Evolutionary conservation across 1,140 invertebrate species (phyloP).

Genomic region (Mercenaria mercenaria): DNA sequence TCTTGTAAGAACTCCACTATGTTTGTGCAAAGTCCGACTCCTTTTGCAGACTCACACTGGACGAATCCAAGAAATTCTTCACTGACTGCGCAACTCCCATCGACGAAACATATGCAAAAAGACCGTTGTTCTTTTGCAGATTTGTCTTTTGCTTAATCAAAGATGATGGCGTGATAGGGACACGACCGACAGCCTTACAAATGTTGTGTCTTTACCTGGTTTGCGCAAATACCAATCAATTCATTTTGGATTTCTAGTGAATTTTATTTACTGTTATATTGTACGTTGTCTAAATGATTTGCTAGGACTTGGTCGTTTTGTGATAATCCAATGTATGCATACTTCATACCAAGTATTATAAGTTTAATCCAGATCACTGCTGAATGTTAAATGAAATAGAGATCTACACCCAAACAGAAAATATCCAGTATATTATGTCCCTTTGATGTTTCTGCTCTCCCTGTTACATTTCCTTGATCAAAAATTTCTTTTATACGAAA

Average conservation of each 20-base stretch:
- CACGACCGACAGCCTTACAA: slow-evolving; percentile 10
- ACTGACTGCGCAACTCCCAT: no score
- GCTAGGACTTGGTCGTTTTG: not conserved
- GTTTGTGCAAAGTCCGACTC: not conserved
- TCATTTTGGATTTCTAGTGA: no score
- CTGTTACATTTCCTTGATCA: no score
- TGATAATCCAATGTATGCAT: no score
- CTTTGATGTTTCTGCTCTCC: no score
- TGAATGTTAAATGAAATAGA: no score
- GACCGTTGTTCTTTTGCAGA: slow-evolving; percentile 51
- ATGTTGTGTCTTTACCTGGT: not conserved
- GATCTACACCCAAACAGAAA: no score
- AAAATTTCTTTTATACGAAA: no score
- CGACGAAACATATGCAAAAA: slow-evolving; percentile 43
- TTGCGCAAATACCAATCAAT: no score
- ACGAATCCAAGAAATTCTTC: not conserved
- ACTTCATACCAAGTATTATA: no score
- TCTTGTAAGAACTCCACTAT: not conserved
- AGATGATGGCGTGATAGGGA: slow-evolving; percentile 42
- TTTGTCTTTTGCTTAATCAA: slow-evolving; percentile 60
- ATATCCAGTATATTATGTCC: no score
- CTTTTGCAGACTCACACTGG: not conserved
- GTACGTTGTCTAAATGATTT: not conserved
- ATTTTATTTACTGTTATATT: not conserved
- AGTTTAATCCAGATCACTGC: no score